Percentiles rank a stretch among this genome's conserved stretches.
Evolutionary conservation across 2,113 vertebrate genomes (phyloP).

Genomic region (Sitta europaea): DNA sequence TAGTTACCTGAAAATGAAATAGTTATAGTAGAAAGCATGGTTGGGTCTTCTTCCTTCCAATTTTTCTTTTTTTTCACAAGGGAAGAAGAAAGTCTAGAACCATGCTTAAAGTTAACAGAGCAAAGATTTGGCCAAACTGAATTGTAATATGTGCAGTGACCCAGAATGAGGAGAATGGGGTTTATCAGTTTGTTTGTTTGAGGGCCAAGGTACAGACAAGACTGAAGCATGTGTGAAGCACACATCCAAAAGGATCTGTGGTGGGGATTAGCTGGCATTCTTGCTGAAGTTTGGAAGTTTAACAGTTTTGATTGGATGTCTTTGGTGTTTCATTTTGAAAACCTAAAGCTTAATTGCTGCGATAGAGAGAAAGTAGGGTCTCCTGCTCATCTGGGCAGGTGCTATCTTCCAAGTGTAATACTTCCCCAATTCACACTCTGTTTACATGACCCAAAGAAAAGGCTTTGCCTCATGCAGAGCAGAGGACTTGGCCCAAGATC

Average conservation of each 20-base stretch:
- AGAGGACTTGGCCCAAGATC: background rate
- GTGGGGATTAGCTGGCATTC: background rate
- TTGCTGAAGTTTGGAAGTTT: background rate
- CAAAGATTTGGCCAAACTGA: background rate
- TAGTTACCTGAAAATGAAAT: background rate
- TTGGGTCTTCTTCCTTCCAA: background rate
- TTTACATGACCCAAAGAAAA: background rate
- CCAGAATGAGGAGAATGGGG: background rate
- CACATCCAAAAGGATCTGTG: background rate
- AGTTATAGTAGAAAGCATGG: background rate
- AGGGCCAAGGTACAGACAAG: background rate
- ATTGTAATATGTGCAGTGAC: background rate
- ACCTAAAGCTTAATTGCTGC: background rate
- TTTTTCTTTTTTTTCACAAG: background rate
- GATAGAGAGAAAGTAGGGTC: background rate
- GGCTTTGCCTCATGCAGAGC: background rate
- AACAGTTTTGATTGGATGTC: background rate
- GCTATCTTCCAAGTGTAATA: too few species aligned
- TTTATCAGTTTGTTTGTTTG: background rate
- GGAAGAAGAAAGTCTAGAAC: background rate
- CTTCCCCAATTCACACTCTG: background rate
- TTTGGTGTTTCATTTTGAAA: background rate
- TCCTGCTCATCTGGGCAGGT: background rate
- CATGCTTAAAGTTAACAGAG: background rate
- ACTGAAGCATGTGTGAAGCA: background rate